These are phyloP conservation scores for Anseranas semipalmata DNA, from an alignment of 2,113 vertebrate genomes.

Conservation along the genomic window DNA sequence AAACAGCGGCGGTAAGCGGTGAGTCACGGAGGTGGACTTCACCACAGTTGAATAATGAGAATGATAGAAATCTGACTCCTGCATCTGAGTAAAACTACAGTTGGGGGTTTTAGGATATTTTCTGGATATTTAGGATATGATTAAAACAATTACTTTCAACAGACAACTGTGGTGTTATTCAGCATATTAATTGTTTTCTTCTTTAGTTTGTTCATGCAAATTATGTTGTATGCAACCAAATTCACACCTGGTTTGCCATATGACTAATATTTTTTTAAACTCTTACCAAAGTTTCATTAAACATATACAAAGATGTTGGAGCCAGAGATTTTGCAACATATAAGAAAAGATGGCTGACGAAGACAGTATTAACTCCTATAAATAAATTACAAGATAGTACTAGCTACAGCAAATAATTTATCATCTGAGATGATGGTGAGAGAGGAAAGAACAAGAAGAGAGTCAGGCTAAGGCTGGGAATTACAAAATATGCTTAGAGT, in stretches of 20 bases:
- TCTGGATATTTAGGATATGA: too few relatives aligned
- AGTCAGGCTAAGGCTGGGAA: slow-evolving; percentile 9
- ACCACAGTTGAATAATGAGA: background rate
- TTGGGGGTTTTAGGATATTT: background rate
- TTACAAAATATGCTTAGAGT: slow-evolving; percentile 22
- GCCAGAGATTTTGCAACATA: slow-evolving; percentile 31
- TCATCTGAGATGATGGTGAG: background rate
- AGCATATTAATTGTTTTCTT: background rate
- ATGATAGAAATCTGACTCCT: fast-evolving
- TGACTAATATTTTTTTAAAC: background rate
- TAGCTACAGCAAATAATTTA: slow-evolving; percentile 25
- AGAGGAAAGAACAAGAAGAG: slow-evolving; percentile 47
- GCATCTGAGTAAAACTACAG: background rate
- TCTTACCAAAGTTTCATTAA: background rate
- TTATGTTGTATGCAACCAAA: background rate
- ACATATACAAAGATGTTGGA: background rate
- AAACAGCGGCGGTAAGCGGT: fast-evolving
- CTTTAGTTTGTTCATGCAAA: background rate
- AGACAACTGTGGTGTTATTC: fast-evolving
- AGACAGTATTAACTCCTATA: slow-evolving; percentile 15
- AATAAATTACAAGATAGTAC: background rate
- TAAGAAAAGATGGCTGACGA: background rate
- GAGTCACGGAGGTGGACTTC: background rate
- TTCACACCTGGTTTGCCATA: background rate
- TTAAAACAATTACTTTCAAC: background rate